Percentiles rank a stretch among this genome's conserved stretches.
Evolutionary conservation across 2,888 invertebrate genomes (phyloP).

Genomic region (Amphipyra berbera): DNA sequence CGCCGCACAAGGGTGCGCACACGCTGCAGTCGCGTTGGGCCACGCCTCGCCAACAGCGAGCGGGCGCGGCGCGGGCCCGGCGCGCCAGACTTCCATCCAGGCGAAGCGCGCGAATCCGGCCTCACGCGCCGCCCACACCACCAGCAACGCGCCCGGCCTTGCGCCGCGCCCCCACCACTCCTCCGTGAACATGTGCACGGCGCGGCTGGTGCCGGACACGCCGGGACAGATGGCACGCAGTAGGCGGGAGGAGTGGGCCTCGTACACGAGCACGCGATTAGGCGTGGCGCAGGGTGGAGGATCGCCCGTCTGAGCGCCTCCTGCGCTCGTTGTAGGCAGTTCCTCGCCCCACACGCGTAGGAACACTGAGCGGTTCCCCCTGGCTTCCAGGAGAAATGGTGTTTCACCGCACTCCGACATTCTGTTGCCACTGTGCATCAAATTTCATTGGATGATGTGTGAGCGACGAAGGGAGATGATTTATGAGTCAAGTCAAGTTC

Average conservation of each 20-base stretch:
- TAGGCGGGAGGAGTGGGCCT: constrained; percentile 91
- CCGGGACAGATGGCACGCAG: constrained; percentile 93
- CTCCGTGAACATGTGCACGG: constrained; percentile 94
- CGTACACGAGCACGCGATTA: constrained; percentile 95
- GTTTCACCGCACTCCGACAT: constrained; percentile 92
- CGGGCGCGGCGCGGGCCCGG: constrained; percentile 51
- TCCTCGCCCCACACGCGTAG: constrained; percentile 95
- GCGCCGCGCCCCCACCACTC: constrained; percentile 91
- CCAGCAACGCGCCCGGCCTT: constrained; percentile 93
- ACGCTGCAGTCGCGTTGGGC: constrained; percentile 72
- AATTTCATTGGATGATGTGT: neutral
- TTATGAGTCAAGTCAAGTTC: no score
- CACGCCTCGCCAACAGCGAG: constrained; percentile 84
- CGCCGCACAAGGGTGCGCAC: constrained; percentile 90
- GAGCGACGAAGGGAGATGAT: neutral
- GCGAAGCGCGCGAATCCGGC: constrained; percentile 94
- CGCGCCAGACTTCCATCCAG: constrained; percentile 90
- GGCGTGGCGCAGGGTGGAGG: constrained; percentile 93
- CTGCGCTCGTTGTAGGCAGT: constrained; percentile 90
- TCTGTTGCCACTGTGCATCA: constrained; percentile 27
- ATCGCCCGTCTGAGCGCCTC: constrained; percentile 82
- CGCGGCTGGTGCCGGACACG: constrained; percentile 81
- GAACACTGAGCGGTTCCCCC: constrained; percentile 94
- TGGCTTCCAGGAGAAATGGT: constrained; percentile 95
- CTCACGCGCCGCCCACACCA: constrained; percentile 96